phyloP scores from a whole-genome alignment of 2,888 invertebrate genomes.

The Pseudococcus longispinus region DNA sequence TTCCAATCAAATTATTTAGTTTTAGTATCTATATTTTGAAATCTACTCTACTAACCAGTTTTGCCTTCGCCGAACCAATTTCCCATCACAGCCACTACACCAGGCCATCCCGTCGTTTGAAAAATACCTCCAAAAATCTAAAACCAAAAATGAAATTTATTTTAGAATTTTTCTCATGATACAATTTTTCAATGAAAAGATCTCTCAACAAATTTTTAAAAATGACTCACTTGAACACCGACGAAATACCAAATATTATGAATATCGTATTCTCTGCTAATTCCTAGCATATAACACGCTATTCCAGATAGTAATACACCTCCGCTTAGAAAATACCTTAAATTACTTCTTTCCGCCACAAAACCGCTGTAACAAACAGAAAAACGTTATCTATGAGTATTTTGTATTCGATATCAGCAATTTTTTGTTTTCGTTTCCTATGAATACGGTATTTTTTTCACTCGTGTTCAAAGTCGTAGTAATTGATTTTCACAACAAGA shows the following conservation, averaged over 20 bases:
- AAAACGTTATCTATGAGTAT: background rate
- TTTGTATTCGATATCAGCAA: background rate
- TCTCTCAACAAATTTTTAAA: background rate
- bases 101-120: constrained; percentile 96
- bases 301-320: constrained; percentile 91
- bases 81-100: constrained; percentile 90
- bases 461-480: background rate
- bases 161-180: background rate
- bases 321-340: constrained; percentile 86
- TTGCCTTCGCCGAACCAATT: constrained; percentile 96
- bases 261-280: constrained; percentile 80
- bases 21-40: background rate
- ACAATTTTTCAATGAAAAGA: background rate
- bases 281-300: constrained; percentile 86
- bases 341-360: constrained; percentile 88
- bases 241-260: constrained; percentile 85
- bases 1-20: background rate
- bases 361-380: constrained; percentile 71
- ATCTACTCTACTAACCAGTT: constrained; percentile 67
- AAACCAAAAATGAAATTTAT: constrained; percentile 12
- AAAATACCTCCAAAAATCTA: constrained; percentile 72
- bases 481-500: constrained; percentile 5
- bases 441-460: background rate
- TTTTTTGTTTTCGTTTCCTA: background rate
- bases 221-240: constrained; percentile 74